Evolutionary conservation across 2,888 invertebrate genomes (phyloP).

Genomic region (Tolmerus cingulatus): DNA sequence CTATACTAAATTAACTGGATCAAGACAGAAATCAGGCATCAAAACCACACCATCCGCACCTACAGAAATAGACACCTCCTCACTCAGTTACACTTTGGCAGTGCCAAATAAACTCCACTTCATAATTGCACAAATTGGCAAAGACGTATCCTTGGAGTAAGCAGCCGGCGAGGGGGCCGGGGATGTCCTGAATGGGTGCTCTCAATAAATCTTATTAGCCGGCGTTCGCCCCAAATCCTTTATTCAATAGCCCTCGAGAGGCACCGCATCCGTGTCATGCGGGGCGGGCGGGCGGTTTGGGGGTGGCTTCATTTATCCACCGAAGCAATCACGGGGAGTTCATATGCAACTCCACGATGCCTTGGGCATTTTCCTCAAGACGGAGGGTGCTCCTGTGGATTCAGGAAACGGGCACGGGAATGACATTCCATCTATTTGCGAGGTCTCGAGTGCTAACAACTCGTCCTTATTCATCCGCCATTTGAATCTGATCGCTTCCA

Average conservation of each 20-base stretch:
- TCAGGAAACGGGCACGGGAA: neutral
- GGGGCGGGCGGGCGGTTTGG: no score
- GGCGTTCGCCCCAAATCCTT: neutral
- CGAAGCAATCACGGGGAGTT: neutral
- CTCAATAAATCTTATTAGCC: neutral
- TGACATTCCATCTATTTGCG: slow-evolving; percentile 1
- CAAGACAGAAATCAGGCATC: neutral
- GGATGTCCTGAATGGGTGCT: neutral
- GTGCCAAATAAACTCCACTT: neutral
- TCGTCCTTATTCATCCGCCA: slow-evolving; percentile 13
- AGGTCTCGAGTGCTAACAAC: slow-evolving; percentile 6
- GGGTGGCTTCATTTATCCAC: neutral
- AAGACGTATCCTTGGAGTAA: neutral
- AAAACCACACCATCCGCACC: neutral
- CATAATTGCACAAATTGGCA: neutral
- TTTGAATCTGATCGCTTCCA: neutral
- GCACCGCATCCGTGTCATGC: neutral
- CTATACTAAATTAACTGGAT: neutral
- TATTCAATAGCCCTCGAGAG: neutral
- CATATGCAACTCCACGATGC: neutral
- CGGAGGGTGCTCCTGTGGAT: neutral
- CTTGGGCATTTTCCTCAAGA: neutral
- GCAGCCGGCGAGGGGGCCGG: neutral
- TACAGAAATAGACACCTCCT: neutral
- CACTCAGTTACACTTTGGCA: neutral